phyloP scores from a whole-genome alignment of 2,888 invertebrate genomes.

The Phalera bucephala region DNA sequence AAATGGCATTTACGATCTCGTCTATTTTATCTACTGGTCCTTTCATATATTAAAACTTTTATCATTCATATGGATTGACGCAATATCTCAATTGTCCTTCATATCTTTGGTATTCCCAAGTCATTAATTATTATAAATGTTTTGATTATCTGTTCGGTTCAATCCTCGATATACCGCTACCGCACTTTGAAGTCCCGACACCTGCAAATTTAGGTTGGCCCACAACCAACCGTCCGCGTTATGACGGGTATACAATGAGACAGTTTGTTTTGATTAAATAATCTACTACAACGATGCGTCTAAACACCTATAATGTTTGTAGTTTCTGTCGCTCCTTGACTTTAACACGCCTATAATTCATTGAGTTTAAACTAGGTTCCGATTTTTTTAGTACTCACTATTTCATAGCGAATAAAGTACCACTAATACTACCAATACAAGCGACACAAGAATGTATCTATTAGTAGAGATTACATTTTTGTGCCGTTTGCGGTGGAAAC shows the following conservation, averaged over 20 bases:
- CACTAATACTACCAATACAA: no score
- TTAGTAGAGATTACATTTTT: no score
- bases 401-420: no score
- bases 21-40: no score
- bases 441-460: no score
- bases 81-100: slow-evolving; percentile 13
- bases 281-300: slow-evolving; percentile 21
- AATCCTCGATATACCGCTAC: slow-evolving; percentile 9
- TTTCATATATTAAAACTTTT: no score
- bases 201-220: slow-evolving; percentile 46
- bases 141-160: slow-evolving; percentile 12
- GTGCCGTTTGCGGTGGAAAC: no score
- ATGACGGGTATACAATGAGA: slow-evolving; percentile 26
- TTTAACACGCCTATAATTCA: slow-evolving; percentile 15
- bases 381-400: no score
- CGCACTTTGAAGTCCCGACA: slow-evolving; percentile 38
- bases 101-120: slow-evolving; percentile 10
- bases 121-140: slow-evolving; percentile 15
- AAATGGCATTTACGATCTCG: no score
- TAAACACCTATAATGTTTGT: slow-evolving; percentile 25
- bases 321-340: slow-evolving; percentile 20
- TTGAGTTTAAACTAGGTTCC: no score
- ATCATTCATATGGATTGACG: no score
- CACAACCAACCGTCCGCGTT: slow-evolving; percentile 25
- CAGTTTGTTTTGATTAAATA: slow-evolving; percentile 34